Base-by-base conservation (phyloP, 2,113 vertebrate genomes). In the Progne subis region DNA sequence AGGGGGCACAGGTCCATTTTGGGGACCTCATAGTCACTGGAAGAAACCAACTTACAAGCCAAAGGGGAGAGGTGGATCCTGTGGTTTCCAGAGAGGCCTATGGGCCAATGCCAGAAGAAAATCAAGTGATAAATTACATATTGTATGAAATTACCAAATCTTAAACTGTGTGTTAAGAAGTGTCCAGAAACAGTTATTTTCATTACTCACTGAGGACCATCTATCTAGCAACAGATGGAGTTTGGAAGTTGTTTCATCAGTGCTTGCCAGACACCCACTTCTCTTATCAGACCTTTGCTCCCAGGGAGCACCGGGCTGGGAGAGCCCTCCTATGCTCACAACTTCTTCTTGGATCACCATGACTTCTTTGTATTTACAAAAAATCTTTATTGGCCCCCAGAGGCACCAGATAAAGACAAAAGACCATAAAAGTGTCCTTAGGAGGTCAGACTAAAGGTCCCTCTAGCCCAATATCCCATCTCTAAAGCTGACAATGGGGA, bases 371-470 rank as follows among this genome's bases (percentile, higher is more conserved):
- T 49, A 60, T 92, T 95, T 78, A 68, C 64, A 90, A 94, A 37
- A 37, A 81, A 92, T 88, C 76, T 91, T 92, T 93, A 95, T 92
- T 90, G 81, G 86, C 32, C 82, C 84, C 88, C 55, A 43, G 91
- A 92, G 91, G 60, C 79, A 87, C 31, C 39, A 88, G 82, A 94
- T 93, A 90, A 92, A 94, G 95, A 94, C 88, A 90, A 95, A 94
- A 96, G 82, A 93, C 68, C 52, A 64, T 95, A 95, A 97, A 97
- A 88, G 88, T 0, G 0, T 88, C 76, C 80, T 83, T 60, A 86
- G 69, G 47, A 94, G 92, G 91, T 93, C 80, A 92, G 76, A 93
- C 52, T 78, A 86, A 94, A 93, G 64, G 86, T 94, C 92, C 32
- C 92, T 78, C 80, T 88, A 96, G 82, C 52, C 76, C 82, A 88